phyloP scores from a whole-genome alignment of 2,797 vertebrate genomes.

The Hippocampus kuda region DNA sequence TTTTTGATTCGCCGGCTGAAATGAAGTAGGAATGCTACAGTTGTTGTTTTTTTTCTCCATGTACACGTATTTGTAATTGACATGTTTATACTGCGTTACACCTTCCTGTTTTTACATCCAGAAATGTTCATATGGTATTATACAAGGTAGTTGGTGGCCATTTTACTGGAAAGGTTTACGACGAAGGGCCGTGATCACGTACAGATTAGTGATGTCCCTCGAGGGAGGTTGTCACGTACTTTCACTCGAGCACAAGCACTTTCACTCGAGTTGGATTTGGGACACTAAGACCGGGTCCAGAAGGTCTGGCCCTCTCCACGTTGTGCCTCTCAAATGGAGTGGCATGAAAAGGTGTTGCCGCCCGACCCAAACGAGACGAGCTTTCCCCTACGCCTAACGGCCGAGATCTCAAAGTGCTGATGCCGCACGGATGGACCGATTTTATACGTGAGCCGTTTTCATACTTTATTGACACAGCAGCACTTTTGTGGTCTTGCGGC shows the following conservation, averaged over 20 bases:
- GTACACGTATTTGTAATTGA: no score
- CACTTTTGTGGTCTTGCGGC: slow-evolving; percentile 15
- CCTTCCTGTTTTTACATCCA: no score
- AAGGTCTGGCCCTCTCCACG: neutral
- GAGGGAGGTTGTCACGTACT: neutral
- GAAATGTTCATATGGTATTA: no score
- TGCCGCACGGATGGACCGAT: neutral
- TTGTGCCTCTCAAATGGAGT: neutral
- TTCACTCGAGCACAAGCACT: neutral
- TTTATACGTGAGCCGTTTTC: neutral
- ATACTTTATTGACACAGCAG: neutral
- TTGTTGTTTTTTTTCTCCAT: no score
- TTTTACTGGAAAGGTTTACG: no score
- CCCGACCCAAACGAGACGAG: neutral
- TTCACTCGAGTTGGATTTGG: neutral
- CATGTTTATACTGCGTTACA: no score
- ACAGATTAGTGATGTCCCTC: no score
- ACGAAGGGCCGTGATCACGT: no score
- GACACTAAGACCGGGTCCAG: neutral
- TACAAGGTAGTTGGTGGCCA: no score
- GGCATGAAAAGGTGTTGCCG: neutral
- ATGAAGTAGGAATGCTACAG: no score
- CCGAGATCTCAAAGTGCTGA: neutral
- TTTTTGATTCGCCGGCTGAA: no score
- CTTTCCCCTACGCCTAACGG: neutral